Evolutionary conservation across 2,888 invertebrate genomes (phyloP).

Genomic region (Ryuthela nishihirai): DNA sequence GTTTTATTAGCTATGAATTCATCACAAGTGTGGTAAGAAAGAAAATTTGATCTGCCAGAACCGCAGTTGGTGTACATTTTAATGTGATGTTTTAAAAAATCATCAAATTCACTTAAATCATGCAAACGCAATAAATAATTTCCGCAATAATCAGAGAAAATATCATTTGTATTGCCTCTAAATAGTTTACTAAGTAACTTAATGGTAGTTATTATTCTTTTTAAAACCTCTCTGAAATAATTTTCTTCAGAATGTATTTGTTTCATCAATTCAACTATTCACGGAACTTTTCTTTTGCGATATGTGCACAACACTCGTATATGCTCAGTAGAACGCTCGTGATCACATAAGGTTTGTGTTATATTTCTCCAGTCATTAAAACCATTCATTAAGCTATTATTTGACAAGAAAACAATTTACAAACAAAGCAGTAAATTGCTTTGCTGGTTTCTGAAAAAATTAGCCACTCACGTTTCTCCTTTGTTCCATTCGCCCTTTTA

Average conservation of each 20-base stretch:
- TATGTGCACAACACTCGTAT: no score
- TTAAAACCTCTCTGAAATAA: slow-evolving; percentile 3
- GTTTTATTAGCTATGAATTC: background rate
- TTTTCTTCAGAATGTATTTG: background rate
- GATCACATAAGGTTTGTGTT: no score
- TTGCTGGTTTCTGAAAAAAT: no score
- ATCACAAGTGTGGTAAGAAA: slow-evolving; percentile 3
- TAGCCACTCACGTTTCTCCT: no score
- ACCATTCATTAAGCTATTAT: no score
- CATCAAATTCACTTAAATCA: background rate
- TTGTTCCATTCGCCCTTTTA: no score
- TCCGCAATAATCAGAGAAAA: background rate
- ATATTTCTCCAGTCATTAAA: no score
- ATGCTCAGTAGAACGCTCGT: no score
- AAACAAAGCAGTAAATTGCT: no score
- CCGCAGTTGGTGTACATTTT: slow-evolving; percentile 1
- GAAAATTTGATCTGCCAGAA: background rate
- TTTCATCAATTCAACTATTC: background rate
- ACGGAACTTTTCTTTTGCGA: background rate
- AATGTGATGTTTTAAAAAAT: background rate
- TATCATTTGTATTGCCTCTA: background rate
- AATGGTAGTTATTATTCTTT: slow-evolving; percentile 2
- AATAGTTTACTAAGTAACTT: slow-evolving; percentile 1
- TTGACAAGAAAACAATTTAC: no score
- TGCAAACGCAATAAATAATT: background rate